Evolutionary conservation across 2,888 invertebrate genomes (phyloP).

Genomic region (Campaea margaritaria): DNA sequence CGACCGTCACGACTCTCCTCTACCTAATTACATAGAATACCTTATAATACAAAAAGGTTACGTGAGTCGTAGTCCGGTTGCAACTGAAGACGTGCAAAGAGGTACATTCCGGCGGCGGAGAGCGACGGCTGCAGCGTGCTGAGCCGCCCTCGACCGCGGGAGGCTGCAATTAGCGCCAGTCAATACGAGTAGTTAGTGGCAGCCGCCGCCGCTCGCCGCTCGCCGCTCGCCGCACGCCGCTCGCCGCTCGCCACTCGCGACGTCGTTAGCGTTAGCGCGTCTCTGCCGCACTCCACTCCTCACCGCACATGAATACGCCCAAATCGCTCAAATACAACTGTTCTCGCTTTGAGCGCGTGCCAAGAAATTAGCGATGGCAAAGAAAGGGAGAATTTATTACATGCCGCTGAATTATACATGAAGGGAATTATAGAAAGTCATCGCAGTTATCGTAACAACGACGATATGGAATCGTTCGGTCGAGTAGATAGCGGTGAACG

Average conservation of each 20-base stretch:
- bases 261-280: constrained; percentile 35
- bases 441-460: constrained; percentile 19
- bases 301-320: constrained; percentile 23
- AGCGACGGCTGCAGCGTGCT: no score
- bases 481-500: constrained; percentile 2
- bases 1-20: no score
- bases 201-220: constrained; percentile 2
- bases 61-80: no score
- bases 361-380: constrained; percentile 32
- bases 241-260: constrained; percentile 21
- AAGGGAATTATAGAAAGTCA: constrained; percentile 31
- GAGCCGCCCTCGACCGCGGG: no score
- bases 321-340: constrained; percentile 32
- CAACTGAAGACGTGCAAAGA: no score
- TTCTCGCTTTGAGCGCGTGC: constrained; percentile 36
- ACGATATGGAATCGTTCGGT: constrained; percentile 12
- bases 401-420: constrained; percentile 32
- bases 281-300: constrained; percentile 20
- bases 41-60: no score
- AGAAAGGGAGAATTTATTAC: constrained; percentile 33
- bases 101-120: not conserved
- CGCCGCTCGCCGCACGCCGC: no score
- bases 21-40: no score
- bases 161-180: constrained; percentile 45
- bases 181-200: constrained; percentile 43